Conservation (phyloP, 2,113 vertebrate species). For the Scopus umbretta region DNA sequence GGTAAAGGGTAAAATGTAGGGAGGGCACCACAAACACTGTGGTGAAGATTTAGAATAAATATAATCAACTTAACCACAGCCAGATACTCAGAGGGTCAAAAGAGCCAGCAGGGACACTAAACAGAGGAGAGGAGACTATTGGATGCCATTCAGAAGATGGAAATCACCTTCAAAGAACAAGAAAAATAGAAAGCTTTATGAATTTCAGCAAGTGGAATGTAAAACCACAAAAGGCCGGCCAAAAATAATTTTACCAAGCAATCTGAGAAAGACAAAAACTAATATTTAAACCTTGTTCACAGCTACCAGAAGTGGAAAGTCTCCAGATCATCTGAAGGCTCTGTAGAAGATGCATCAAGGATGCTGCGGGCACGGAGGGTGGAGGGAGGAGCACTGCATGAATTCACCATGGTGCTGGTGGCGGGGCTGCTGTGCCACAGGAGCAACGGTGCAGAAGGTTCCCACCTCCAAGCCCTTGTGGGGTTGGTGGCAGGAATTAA, state of each 20-base stretch:
- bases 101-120: neutral
- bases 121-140: neutral
- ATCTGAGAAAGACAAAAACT: neutral
- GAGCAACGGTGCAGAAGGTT: neutral
- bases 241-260: neutral
- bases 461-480: neutral
- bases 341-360: neutral
- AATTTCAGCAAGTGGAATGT: neutral
- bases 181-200: neutral
- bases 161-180: neutral
- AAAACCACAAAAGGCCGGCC: neutral
- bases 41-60: neutral
- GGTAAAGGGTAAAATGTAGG: neutral
- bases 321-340: neutral
- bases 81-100: neutral
- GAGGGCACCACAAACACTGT: neutral
- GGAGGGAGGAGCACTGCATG: neutral
- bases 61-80: neutral
- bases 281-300: neutral
- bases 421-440: accelerated
- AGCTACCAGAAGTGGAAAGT: neutral
- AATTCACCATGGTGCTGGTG: accelerated
- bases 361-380: neutral
- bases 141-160: neutral
- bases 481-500: neutral